These are phyloP conservation scores for Drosophila pseudotalamancana DNA, from an alignment of 2,888 invertebrate genomes.

Conservation along the genomic window DNA sequence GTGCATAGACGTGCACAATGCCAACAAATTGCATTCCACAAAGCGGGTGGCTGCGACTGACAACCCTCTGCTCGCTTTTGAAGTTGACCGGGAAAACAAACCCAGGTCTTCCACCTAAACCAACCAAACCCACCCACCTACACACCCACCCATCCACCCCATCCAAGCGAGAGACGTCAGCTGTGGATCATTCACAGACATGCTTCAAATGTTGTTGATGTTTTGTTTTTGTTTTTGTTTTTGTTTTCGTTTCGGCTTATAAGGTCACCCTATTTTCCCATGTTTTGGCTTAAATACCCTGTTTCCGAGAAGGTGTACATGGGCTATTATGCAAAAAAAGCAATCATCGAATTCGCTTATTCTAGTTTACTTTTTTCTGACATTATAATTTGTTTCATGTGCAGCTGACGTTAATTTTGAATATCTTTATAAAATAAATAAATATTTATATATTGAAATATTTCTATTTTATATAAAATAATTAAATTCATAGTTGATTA, in stretches of 20 bases:
- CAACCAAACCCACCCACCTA: constrained; percentile 1
- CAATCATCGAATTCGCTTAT: too few relatives aligned
- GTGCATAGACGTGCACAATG: constrained; percentile 15
- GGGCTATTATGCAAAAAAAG: neutral
- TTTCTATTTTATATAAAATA: too few relatives aligned
- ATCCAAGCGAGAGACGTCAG: constrained; percentile 11
- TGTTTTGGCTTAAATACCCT: constrained; percentile 18
- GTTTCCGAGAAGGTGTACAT: neutral
- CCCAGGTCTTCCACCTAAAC: constrained; percentile 16
- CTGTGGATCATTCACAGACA: constrained; percentile 19
- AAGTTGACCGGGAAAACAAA: constrained; percentile 22
- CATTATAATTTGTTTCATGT: too few relatives aligned
- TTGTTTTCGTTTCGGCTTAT: constrained; percentile 29
- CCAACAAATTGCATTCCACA: constrained; percentile 24
- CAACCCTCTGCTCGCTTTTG: constrained; percentile 13
- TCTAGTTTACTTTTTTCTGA: neutral
- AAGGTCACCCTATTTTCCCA: constrained; percentile 59
- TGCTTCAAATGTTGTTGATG: constrained; percentile 20
- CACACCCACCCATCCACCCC: constrained; percentile 9
- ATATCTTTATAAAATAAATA: too few relatives aligned
- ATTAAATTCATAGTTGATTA: too few relatives aligned
- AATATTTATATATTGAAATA: too few relatives aligned
- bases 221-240: constrained; percentile 1
- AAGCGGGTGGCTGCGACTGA: constrained; percentile 22
- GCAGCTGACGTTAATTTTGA: too few relatives aligned